These are phyloP conservation scores for Andrena marginata DNA, from an alignment of 2,888 invertebrate species.

Conservation along the genomic window DNA sequence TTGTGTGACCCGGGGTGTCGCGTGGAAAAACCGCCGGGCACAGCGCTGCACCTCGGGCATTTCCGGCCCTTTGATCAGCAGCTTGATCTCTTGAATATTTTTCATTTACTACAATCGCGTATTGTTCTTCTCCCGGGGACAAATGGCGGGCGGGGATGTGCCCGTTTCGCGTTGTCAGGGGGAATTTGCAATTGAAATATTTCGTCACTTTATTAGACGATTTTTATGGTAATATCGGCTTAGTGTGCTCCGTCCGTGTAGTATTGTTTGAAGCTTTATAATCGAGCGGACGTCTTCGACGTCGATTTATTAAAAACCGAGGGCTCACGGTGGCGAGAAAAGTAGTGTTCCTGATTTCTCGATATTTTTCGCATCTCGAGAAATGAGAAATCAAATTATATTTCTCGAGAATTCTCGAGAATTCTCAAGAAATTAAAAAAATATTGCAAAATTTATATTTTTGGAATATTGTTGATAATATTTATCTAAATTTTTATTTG, in stretches of 20 bases:
- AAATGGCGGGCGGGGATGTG: constrained; percentile 7
- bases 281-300: background rate
- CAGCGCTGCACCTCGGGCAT: background rate
- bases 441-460: too few relatives aligned
- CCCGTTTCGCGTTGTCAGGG: background rate
- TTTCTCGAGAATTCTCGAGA: too few relatives aligned
- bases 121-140: constrained; percentile 24
- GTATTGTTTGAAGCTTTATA: background rate
- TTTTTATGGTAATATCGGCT: background rate
- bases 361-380: too few relatives aligned
- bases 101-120: background rate
- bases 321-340: too few relatives aligned
- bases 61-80: constrained; percentile 27
- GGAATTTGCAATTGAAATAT: constrained; percentile 1
- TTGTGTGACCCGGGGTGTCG: constrained; percentile 23
- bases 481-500: too few relatives aligned
- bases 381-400: too few relatives aligned
- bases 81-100: constrained; percentile 33
- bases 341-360: too few relatives aligned
- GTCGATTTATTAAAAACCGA: too few relatives aligned
- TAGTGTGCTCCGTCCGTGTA: background rate
- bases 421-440: too few relatives aligned
- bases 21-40: constrained; percentile 9
- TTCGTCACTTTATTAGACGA: background rate
- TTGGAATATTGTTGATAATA: too few relatives aligned